Conservation (phyloP, 1,140 invertebrate genomes). For the Trichogramma pretiosum region DNA sequence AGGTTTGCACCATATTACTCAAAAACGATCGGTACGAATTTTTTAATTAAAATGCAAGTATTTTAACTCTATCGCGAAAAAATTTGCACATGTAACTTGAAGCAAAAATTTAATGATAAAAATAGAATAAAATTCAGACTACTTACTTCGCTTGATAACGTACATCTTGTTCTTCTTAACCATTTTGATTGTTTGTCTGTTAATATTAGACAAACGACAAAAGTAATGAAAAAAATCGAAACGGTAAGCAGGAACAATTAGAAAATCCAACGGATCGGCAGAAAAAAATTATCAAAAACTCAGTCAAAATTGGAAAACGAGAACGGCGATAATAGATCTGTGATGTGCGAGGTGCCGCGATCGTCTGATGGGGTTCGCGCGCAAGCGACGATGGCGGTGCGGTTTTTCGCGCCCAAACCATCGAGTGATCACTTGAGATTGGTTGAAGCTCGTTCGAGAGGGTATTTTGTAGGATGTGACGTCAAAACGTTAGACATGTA, state of each 20-base stretch:
- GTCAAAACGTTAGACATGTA: too few species aligned
- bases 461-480: not conserved
- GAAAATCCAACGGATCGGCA: too few species aligned
- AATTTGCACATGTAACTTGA: constrained; percentile 2
- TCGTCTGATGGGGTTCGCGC: not conserved
- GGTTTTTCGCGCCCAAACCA: not conserved
- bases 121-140: constrained; percentile 17
- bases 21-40: not conserved
- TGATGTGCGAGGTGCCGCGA: too few species aligned
- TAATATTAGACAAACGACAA: not conserved
- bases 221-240: too few species aligned
- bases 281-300: too few species aligned
- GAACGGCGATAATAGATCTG: too few species aligned
- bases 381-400: not conserved
- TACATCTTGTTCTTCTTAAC: constrained; percentile 39
- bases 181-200: constrained; percentile 13
- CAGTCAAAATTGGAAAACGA: too few species aligned
- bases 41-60: constrained; percentile 1
- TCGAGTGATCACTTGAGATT: too few species aligned
- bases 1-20: not conserved
- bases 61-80: not conserved
- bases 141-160: constrained; percentile 48
- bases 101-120: constrained; percentile 4
- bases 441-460: too few species aligned
- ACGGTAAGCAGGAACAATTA: too few species aligned